Percentiles rank a stretch among this genome's conserved stretches.
phyloP scores from a whole-genome alignment of 2,113 vertebrate species.

The Isichthys henryi region DNA sequence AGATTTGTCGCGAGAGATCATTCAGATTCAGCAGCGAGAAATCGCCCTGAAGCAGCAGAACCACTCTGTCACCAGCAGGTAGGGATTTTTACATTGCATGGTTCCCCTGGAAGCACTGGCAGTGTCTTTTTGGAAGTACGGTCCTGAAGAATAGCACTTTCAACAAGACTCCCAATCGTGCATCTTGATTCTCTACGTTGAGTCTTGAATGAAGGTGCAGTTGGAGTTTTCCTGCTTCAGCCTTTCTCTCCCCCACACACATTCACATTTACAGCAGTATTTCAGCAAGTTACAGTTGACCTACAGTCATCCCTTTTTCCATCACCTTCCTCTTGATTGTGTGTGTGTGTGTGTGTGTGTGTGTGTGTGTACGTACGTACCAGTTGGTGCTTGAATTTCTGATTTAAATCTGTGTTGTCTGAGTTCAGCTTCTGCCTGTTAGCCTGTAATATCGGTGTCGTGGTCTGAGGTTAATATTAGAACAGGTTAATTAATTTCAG shows the following conservation, averaged over 20 bases:
- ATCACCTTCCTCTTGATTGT: not conserved
- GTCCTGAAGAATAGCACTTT: not conserved
- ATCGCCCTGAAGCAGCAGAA: constrained; percentile 83
- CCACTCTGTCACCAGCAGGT: constrained; percentile 75
- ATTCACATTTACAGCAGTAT: not conserved
- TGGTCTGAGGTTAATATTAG: constrained; percentile 10
- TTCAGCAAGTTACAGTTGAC: not conserved
- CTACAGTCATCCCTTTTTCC: not conserved
- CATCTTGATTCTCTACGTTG: not conserved
- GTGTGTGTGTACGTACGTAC: no score
- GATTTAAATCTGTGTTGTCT: constrained; percentile 1
- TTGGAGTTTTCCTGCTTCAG: not conserved
- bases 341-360: not conserved
- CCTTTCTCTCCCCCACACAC: not conserved
- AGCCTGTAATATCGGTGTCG: not conserved
- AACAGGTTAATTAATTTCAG: not conserved
- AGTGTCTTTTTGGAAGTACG: not conserved
- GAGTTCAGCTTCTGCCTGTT: not conserved
- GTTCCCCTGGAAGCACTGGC: not conserved
- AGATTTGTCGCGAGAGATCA: constrained; percentile 82
- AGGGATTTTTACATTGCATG: constrained; percentile 22
- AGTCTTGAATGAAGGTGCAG: not conserved
- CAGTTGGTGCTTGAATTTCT: constrained; percentile 6
- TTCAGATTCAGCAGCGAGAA: constrained; percentile 87
- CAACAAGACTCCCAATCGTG: not conserved